Evolutionary conservation across 2,797 vertebrate species (phyloP).

Genomic region (Poeciliopsis paucimaculata): DNA sequence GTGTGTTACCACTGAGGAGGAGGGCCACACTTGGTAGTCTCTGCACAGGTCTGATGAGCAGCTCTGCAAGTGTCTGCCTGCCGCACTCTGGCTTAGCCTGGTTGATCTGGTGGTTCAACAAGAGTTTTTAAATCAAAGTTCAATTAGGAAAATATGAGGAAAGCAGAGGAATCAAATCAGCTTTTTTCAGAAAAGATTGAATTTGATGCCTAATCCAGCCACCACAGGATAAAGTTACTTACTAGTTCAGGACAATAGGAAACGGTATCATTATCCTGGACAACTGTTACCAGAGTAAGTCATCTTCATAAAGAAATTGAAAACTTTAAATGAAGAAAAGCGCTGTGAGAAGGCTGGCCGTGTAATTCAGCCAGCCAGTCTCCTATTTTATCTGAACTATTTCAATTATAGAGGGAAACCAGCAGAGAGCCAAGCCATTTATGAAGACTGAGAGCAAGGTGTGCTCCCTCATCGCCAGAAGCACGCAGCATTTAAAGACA

Average conservation of each 20-base stretch:
- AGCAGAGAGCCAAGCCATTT: neutral
- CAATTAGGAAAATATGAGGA: no score
- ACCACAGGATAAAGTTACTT: neutral
- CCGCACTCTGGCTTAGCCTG: constrained; percentile 97
- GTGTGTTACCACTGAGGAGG: constrained; percentile 90
- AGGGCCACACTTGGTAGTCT: constrained; percentile 94
- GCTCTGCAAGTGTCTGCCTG: constrained; percentile 92
- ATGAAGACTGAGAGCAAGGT: neutral
- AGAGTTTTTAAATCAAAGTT: neutral
- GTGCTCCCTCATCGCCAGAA: neutral
- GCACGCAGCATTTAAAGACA: neutral
- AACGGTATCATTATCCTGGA: neutral
- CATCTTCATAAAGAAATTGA: neutral
- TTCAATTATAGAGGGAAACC: neutral
- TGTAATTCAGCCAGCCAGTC: neutral
- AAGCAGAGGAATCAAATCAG: neutral
- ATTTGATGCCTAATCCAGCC: neutral
- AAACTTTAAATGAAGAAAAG: neutral
- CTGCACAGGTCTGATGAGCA: constrained; percentile 97
- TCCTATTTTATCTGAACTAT: neutral
- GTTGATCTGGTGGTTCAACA: constrained; percentile 86
- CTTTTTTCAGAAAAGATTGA: neutral
- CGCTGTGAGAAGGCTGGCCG: neutral
- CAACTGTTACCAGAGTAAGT: neutral
- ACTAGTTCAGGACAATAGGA: neutral